phyloP scores from a whole-genome alignment of 2,888 invertebrate species.

The Orthosia gracilis region DNA sequence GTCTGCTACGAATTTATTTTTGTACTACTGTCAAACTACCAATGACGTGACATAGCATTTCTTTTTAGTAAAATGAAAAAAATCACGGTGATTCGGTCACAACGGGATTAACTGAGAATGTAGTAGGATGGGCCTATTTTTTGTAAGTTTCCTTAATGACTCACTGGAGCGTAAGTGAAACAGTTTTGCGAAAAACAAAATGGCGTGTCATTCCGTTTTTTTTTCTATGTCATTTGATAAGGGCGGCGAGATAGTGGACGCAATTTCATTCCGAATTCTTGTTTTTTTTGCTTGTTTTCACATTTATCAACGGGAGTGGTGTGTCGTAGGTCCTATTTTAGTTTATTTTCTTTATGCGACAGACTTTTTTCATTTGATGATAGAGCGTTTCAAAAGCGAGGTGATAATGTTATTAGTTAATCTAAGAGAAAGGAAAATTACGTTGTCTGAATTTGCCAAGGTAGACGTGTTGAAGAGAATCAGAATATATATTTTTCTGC shows the following conservation, averaged over 20 bases:
- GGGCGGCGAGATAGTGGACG: slow-evolving; percentile 47
- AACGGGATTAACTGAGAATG: slow-evolving; percentile 56
- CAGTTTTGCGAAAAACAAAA: slow-evolving; percentile 58
- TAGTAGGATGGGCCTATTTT: slow-evolving; percentile 47
- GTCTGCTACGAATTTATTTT: slow-evolving; percentile 15
- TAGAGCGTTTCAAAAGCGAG: not conserved
- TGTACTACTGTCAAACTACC: slow-evolving; percentile 43
- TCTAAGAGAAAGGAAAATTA: not conserved
- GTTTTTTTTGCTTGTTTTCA: slow-evolving; percentile 41
- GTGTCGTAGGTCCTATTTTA: slow-evolving; percentile 1
- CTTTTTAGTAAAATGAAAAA: slow-evolving; percentile 50
- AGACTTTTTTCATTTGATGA: not conserved
- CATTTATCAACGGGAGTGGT: slow-evolving; percentile 45
- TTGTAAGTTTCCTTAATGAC: slow-evolving; percentile 56
- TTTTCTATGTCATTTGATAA: slow-evolving; percentile 48
- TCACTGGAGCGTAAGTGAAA: slow-evolving; percentile 54
- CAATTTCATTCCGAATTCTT: slow-evolving; percentile 48
- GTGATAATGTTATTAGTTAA: not conserved
- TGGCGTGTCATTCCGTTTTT: slow-evolving; percentile 45
- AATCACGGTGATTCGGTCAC: slow-evolving; percentile 62
- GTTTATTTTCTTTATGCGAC: slow-evolving; percentile 10
- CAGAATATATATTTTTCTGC: not conserved
- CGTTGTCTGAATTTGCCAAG: not conserved
- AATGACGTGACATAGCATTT: slow-evolving; percentile 56
- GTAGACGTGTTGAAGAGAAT: not conserved